Base-by-base conservation (phyloP, 2,113 vertebrate genomes). In the Rousettus leschenaultii region DNA sequence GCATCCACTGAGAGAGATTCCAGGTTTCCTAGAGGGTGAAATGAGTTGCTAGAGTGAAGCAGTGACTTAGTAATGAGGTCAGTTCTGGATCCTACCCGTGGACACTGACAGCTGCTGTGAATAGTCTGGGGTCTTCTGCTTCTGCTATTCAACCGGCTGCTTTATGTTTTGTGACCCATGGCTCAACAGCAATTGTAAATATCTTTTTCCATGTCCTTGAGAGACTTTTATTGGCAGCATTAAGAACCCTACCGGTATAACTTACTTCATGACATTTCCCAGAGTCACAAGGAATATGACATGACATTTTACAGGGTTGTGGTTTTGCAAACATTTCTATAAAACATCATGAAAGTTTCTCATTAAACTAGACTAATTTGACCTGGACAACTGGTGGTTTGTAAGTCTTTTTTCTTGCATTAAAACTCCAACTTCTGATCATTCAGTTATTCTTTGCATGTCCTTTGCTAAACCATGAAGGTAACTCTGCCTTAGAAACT, bases 81-180 rank as follows among this genome's bases (percentile, higher is more conserved):
- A 86, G 66, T 59, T 86, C 78, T 91, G 70, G 35, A 83, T 22
- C 73, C 38, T 75, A 22, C 51, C 38, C 78, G n/a, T 5, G 48
- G 59, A 30, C 7, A 43, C n/a, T 15, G 43, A 74, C 51, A 86
- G 74, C 92, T 89, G 73, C 95, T 96, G 91, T 53, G 92, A 95
- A 89, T 57, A 86, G 73, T 91, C 79, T 75, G 85, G 45, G 45
- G 59, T 89, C 93, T 63, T 94, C 83, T 24, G 35, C 63, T 87
- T 82, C 79, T 89, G 75, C 53, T 18, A 2, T n/a, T 95, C 95
- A 78, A 53, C 83, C 84, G 88, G 84, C 83, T 84, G 83, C 79
- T 96, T 96, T 96, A 86, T 96, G 93, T 95, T 95, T 89, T 68
- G 78, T 97, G 96, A 97, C 97, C 95, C 94, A 30, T 84, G 70